Evolutionary conservation across 2,888 invertebrate genomes (phyloP).

Genomic region (Pasiphila rectangulata): DNA sequence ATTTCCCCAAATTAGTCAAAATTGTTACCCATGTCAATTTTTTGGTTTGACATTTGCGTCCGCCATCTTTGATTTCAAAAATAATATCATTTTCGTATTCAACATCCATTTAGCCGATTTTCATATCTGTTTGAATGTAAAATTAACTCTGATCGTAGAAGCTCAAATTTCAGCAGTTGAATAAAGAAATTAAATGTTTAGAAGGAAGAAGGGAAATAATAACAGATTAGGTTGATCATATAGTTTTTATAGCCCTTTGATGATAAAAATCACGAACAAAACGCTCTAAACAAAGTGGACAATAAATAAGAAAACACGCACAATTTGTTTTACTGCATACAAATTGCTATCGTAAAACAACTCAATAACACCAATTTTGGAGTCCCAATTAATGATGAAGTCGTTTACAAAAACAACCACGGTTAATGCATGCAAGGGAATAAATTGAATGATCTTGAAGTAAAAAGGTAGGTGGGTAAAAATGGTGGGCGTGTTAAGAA

Average conservation of each 20-base stretch:
- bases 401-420: constrained; percentile 28
- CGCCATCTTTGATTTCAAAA: too few relatives aligned
- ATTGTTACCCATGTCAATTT: too few relatives aligned
- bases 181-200: too few relatives aligned
- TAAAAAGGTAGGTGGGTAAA: background rate
- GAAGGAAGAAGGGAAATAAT: too few relatives aligned
- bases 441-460: background rate
- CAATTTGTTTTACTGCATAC: constrained; percentile 34
- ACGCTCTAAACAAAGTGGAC: constrained; percentile 12
- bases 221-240: too few relatives aligned
- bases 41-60: too few relatives aligned
- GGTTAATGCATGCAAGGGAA: constrained; percentile 22
- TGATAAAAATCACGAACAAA: background rate
- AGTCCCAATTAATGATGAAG: constrained; percentile 23
- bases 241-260: background rate
- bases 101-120: too few relatives aligned
- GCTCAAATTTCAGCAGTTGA: too few relatives aligned
- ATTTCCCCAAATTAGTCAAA: too few relatives aligned
- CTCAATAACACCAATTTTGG: constrained; percentile 32
- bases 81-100: too few relatives aligned
- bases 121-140: too few relatives aligned
- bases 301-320: constrained; percentile 29
- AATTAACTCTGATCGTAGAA: too few relatives aligned
- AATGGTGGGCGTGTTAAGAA: background rate
- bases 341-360: constrained; percentile 29